Evolutionary conservation across 1,140 invertebrate genomes (phyloP).

Genomic region (Limonius californicus): DNA sequence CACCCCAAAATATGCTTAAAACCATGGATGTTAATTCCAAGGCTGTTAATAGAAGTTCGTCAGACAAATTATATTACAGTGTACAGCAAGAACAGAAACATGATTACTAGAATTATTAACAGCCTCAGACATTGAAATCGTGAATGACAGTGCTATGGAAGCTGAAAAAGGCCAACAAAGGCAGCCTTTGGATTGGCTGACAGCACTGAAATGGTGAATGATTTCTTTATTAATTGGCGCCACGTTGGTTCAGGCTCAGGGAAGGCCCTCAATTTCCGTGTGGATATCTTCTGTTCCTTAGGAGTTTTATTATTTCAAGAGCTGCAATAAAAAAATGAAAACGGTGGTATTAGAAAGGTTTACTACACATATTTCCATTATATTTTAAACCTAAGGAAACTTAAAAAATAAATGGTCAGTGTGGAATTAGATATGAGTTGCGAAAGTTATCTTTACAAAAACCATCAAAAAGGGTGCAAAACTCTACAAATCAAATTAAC

Average conservation of each 20-base stretch:
- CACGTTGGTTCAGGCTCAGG: not conserved
- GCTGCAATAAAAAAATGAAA: constrained; percentile 47
- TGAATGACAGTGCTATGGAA: not conserved
- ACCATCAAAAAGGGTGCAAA: no score
- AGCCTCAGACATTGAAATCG: not conserved
- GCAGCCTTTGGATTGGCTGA: not conserved
- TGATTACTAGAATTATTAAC: not conserved
- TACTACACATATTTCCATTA: not conserved
- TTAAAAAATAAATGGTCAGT: not conserved
- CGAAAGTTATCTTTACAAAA: no score
- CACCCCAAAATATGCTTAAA: not conserved
- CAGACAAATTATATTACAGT: not conserved
- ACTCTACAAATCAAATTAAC: no score
- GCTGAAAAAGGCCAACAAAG: not conserved
- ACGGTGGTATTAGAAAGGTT: constrained; percentile 42
- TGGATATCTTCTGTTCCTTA: no score
- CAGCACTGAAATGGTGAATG: constrained; percentile 1
- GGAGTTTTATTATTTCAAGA: not conserved
- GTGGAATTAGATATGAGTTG: no score
- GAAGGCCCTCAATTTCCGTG: not conserved
- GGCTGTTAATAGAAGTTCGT: constrained; percentile 8
- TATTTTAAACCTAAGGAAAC: not conserved
- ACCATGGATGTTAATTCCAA: not conserved
- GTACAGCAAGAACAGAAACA: not conserved
- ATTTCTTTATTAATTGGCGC: not conserved